Evolutionary conservation across 2,888 invertebrate species (phyloP), one percentile per base, ranked within the genome.

Genomic region (Andrena chrysosceles): DNA sequence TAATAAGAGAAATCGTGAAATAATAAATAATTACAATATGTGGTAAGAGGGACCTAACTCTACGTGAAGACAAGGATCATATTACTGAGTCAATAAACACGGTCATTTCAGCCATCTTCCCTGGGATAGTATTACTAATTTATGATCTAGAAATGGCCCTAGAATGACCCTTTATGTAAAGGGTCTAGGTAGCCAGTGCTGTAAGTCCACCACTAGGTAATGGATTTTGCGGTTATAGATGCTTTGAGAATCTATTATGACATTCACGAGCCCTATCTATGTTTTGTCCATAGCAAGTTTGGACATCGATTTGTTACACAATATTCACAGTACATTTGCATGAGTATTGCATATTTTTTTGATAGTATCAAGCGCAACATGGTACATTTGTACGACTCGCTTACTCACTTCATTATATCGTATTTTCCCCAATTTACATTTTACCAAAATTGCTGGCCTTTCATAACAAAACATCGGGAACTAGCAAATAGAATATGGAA

Each of bases 61-160:
- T 56, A 23, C 56, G 26, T 56, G 42, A 42, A 42, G 20, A 5
- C 23, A 23, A 35, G 23, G 33, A 35, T 63, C 35, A 13, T 35
- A 42, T 20, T 8, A 35, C 13, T 33, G 42, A 48, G 42, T 16
- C 42, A 42, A 42, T 42, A 16, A 42, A 42, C 48, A 7, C 35
- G 52, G 54, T n/a, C 64, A 4, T 35, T 42, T 66, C 31, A 31
- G 54, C 56, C 31, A 67, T 10, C n/a, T 33, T 29, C 20, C 2
- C 13, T 29, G 35, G 20, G 70, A 70, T 60, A 62, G 54, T 70
- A 70, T 70, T 76, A 70, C 26, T 29, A 76, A 76, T 76, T 70
- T 76, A 76, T 62, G 69, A 70, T 63, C 52, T 23, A 29, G 60
- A 52, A 62, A 75, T 75, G 62, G 54, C 62, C 60, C 75, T 70